Evolutionary conservation across 2,113 vertebrate genomes (phyloP).

Genomic region (Tupaia tana): DNA sequence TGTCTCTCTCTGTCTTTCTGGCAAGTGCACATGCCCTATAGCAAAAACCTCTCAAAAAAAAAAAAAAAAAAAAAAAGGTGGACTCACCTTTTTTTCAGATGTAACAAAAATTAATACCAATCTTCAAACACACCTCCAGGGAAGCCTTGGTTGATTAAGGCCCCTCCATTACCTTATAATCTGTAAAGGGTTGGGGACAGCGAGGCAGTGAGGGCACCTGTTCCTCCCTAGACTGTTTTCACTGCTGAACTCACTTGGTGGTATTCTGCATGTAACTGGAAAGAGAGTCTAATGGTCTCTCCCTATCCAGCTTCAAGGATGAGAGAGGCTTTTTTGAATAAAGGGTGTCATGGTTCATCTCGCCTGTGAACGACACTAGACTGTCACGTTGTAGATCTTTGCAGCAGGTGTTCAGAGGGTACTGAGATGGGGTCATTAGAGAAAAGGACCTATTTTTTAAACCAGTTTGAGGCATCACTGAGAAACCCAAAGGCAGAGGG

Average conservation of each 20-base stretch:
- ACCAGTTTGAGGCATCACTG: background rate
- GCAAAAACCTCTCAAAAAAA: no score
- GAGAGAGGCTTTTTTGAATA: background rate
- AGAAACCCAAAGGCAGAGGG: background rate
- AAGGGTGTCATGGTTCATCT: background rate
- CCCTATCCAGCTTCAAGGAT: background rate
- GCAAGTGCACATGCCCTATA: no score
- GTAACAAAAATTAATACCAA: background rate
- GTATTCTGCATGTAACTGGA: background rate
- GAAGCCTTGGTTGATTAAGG: background rate
- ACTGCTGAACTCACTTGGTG: background rate
- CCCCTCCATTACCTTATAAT: background rate
- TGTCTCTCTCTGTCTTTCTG: no score
- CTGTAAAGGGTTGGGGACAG: background rate
- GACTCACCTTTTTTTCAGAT: background rate
- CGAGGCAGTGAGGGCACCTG: no score
- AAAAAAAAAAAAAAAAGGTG: background rate
- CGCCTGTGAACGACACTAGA: no score
- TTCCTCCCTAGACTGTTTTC: background rate
- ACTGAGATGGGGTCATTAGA: background rate
- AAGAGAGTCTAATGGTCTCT: background rate
- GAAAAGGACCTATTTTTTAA: background rate
- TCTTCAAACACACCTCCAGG: background rate
- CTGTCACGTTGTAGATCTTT: background rate
- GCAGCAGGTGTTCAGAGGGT: background rate